Evolutionary conservation across 2,888 invertebrate species (phyloP), one percentile per base, ranked within the genome.

Genomic region (Rhingia rostrata): DNA sequence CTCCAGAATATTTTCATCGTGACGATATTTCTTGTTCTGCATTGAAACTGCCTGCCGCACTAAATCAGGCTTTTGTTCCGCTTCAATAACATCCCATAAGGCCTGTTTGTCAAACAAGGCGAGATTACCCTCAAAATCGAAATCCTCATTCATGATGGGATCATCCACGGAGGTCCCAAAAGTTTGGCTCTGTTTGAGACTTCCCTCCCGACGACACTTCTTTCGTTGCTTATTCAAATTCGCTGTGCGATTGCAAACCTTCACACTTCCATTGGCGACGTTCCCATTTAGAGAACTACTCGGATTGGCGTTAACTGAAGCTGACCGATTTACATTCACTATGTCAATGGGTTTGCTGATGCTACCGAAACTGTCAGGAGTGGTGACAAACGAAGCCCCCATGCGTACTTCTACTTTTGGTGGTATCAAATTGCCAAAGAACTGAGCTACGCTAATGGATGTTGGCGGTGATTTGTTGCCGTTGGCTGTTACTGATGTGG

Each of bases 51-150:
- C 86, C 73, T 89, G 89, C 22, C 90, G 89, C 74, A 94, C 92
- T 37, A 94, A 91, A 87, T 95, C 95, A 0, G 94, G 94, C 87
- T 93, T 94, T 79, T 93, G 93, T 30, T 91, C 90, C 88, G 92
- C 91, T 88, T 95, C 94, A 58, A 96, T 94, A 90, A 95, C 94
- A 88, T 96, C 94, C 94, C 95, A 96, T 60, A 96, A 93, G 32
- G 95, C 95, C 92, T 94, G 92, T 92, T 98, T 98, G 92, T 98
- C 95, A 92, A 98, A 98, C 58, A 98, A 92, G 30, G 97, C 97
- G 70, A 98, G 93, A 92, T 98, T 98, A 86, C 97, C 97, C 90
- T 98, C 98, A 93, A 98, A 98, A 93, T 98, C 98, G 92, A 98
- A 98, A 88, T 98, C 98, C 89, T 95, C 90, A 56, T 90, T 88